Evolutionary conservation across 2,888 invertebrate genomes (phyloP).

Genomic region (Ormyrus rosae): DNA sequence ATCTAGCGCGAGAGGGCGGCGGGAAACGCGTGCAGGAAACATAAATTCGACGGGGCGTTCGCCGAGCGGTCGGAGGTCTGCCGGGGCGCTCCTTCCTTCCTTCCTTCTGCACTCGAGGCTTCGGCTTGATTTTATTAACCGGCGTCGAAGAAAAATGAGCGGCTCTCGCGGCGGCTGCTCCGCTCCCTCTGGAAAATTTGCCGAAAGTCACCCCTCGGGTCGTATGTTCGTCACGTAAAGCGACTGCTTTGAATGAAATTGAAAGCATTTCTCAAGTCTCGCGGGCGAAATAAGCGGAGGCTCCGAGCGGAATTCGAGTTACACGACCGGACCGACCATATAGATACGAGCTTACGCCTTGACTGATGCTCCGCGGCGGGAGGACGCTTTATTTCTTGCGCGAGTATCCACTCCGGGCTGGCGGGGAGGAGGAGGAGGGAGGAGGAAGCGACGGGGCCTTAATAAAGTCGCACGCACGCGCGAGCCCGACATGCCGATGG

Average conservation of each 20-base stretch:
- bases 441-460: slow-evolving; percentile 18
- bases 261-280: slow-evolving; percentile 72
- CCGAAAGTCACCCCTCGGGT: slow-evolving; percentile 61
- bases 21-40: slow-evolving; percentile 59
- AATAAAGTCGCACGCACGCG: slow-evolving; percentile 11
- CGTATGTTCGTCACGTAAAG: slow-evolving; percentile 73
- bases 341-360: slow-evolving; percentile 56
- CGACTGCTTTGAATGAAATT: slow-evolving; percentile 73
- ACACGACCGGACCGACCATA: slow-evolving; percentile 58
- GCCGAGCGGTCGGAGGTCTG: slow-evolving; percentile 60
- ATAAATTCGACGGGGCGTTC: slow-evolving; percentile 64
- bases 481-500: slow-evolving; percentile 13
- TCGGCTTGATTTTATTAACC: slow-evolving; percentile 70
- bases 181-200: slow-evolving; percentile 59
- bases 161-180: slow-evolving; percentile 12
- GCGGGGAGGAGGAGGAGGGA: neutral
- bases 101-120: neutral
- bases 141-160: slow-evolving; percentile 67
- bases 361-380: slow-evolving; percentile 52
- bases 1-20: slow-evolving; percentile 21
- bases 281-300: slow-evolving; percentile 36
- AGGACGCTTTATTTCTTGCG: neutral
- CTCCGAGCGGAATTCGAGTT: slow-evolving; percentile 51
- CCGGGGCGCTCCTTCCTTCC: slow-evolving; percentile 47
- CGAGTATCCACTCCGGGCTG: too few species aligned